Percentiles rank a stretch among this genome's conserved stretches.
phyloP scores from a whole-genome alignment of 1,140 invertebrate species.

The Drosophila grimshawi region DNA sequence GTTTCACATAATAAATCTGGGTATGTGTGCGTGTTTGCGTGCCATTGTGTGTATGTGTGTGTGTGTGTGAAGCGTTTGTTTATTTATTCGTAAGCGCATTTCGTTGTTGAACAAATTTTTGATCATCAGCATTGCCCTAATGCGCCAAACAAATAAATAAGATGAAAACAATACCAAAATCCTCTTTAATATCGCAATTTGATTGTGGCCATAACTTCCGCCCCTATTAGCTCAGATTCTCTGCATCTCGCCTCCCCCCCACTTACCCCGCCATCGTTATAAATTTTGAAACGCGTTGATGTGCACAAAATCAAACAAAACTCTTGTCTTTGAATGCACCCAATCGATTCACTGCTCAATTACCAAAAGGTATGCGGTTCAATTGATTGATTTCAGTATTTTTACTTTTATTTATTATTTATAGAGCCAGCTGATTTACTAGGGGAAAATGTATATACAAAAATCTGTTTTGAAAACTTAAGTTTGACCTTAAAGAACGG shows the following conservation, averaged over 20 bases:
- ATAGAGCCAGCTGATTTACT: not conserved
- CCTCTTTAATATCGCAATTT: slow-evolving; percentile 36
- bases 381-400: slow-evolving; percentile 5
- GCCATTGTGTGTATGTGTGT: not conserved
- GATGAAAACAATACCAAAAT: slow-evolving; percentile 25
- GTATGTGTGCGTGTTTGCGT: slow-evolving; percentile 34
- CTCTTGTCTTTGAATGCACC: slow-evolving; percentile 30
- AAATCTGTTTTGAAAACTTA: not conserved
- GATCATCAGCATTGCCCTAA: slow-evolving; percentile 26
- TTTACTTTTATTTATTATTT: slow-evolving; percentile 3
- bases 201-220: slow-evolving; percentile 13
- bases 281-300: slow-evolving; percentile 1
- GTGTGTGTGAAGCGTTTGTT: slow-evolving; percentile 31
- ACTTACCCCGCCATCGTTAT: not conserved
- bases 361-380: not conserved
- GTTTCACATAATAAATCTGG: slow-evolving; percentile 51
- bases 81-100: slow-evolving; percentile 74
- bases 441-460: not conserved
- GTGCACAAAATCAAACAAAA: slow-evolving; percentile 22
- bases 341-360: slow-evolving; percentile 30
- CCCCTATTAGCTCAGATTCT: not conserved
- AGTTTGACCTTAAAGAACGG: too few species aligned
- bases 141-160: slow-evolving; percentile 25
- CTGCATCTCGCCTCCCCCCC: not conserved
- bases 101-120: slow-evolving; percentile 49